Percentiles rank a stretch among this genome's conserved stretches.
Conservation (phyloP, 1,140 invertebrate species). For the Eciton burchellii region DNA sequence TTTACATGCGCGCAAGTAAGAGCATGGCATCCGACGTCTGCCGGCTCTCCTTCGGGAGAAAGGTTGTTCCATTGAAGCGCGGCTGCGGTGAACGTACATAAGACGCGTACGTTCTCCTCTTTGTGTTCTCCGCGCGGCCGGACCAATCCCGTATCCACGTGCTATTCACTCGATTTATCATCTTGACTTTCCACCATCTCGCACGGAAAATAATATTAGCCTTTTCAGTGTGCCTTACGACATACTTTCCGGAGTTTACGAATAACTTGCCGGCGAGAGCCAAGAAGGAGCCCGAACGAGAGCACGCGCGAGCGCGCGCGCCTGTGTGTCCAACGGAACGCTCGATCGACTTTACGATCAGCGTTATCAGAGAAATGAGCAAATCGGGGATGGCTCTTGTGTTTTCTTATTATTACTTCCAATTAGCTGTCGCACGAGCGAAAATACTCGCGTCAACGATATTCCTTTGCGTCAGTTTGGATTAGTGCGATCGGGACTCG, state of each 20-base stretch:
- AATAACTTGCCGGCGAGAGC: not conserved
- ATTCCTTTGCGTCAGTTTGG: too few species aligned
- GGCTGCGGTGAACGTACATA: conserved; percentile 38
- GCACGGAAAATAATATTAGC: conserved; percentile 49
- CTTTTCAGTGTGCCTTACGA: conserved; percentile 2
- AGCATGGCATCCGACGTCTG: not conserved
- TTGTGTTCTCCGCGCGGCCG: conserved; percentile 69
- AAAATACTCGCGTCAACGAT: too few species aligned
- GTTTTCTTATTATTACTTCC: too few species aligned
- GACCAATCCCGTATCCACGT: conserved; percentile 59
- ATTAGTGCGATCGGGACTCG: too few species aligned
- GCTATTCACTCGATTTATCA: conserved; percentile 68
- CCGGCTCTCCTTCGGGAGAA: conserved; percentile 22
- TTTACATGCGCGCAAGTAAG: conserved; percentile 26
- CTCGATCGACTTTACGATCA: not conserved
- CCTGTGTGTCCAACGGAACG: not conserved
- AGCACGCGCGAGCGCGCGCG: too few species aligned
- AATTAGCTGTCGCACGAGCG: too few species aligned
- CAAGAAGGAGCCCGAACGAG: not conserved
- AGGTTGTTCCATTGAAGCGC: conserved; percentile 25
- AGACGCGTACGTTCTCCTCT: conserved; percentile 67
- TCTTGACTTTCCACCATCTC: conserved; percentile 64
- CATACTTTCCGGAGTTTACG: not conserved
- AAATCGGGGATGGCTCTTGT: too few species aligned
- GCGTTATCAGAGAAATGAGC: not conserved